These are phyloP conservation scores for Lasioglossum oenotherae DNA, from an alignment of 2,888 invertebrate genomes.

Conservation along the genomic window DNA sequence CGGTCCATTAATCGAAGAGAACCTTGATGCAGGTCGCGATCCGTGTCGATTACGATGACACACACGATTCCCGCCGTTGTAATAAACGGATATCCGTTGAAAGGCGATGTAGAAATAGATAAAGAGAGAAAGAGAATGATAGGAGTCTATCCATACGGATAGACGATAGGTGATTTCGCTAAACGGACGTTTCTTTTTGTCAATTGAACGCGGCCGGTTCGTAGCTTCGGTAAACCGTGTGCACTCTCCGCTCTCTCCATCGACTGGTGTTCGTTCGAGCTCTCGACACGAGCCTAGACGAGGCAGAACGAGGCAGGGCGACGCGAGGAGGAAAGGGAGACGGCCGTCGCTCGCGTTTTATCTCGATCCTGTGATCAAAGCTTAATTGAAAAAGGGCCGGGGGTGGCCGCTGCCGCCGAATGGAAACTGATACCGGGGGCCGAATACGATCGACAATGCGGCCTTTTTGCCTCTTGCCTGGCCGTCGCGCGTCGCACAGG, in stretches of 20 bases:
- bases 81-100: slow-evolving; percentile 40
- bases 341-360: slow-evolving; percentile 61
- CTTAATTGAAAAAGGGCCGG: slow-evolving; percentile 78
- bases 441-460: slow-evolving; percentile 71
- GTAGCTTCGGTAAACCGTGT: not conserved
- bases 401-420: slow-evolving; percentile 41
- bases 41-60: not conserved
- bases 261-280: slow-evolving; percentile 59
- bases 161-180: slow-evolving; percentile 55
- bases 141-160: not conserved
- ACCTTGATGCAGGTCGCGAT: slow-evolving; percentile 3
- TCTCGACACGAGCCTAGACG: slow-evolving; percentile 46
- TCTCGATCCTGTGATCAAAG: slow-evolving; percentile 74
- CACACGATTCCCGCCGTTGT: not conserved
- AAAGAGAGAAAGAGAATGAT: slow-evolving; percentile 17
- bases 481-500: slow-evolving; percentile 23
- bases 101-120: not conserved
- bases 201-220: slow-evolving; percentile 26
- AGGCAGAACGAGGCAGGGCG: not conserved
- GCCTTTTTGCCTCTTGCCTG: slow-evolving; percentile 50
- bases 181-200: slow-evolving; percentile 47
- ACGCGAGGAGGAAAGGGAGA: not conserved
- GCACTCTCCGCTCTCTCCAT: slow-evolving; percentile 35
- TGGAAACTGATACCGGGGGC: slow-evolving; percentile 70
- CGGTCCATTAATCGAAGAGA: slow-evolving; percentile 28